A percentile compares a stretch with the other conserved stretches of the same genome.
Evolutionary conservation across 2,797 vertebrate species (phyloP).

Genomic region (Xerus rutilus): DNA sequence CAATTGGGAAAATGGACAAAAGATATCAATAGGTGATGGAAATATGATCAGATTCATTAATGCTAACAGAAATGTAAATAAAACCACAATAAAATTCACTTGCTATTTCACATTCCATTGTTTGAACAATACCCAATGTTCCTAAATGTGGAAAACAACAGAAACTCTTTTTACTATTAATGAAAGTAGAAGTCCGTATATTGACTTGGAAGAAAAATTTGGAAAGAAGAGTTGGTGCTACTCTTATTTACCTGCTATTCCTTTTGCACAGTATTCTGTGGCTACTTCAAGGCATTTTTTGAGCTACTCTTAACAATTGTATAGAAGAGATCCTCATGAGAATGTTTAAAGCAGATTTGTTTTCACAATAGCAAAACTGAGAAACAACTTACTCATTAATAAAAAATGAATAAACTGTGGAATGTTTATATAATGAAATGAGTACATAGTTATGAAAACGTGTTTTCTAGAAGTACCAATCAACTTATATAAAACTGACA

Average conservation of each 20-base stretch:
- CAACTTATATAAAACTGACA: background rate
- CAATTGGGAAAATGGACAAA: background rate
- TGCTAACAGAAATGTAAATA: background rate
- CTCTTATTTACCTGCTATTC: background rate
- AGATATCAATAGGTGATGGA: slow-evolving; percentile 19
- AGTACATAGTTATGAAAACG: background rate
- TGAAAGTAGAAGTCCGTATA: background rate
- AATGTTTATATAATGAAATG: background rate
- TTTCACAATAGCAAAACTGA: slow-evolving; percentile 35
- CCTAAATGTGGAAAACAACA: background rate
- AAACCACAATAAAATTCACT: slow-evolving; percentile 19
- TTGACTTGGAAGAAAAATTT: background rate
- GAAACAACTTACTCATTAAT: background rate
- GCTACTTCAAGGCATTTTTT: background rate
- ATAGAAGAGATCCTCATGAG: background rate
- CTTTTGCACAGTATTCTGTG: background rate
- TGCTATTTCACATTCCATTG: background rate
- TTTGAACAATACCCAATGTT: background rate
- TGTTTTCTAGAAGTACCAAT: slow-evolving; percentile 20
- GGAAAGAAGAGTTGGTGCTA: background rate
- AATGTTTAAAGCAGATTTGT: slow-evolving; percentile 5
- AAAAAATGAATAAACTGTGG: background rate
- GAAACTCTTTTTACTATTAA: background rate
- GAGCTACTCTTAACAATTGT: background rate
- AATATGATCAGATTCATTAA: background rate